Conservation (phyloP, 2,113 vertebrate genomes). For the Dinomys branickii region DNA sequence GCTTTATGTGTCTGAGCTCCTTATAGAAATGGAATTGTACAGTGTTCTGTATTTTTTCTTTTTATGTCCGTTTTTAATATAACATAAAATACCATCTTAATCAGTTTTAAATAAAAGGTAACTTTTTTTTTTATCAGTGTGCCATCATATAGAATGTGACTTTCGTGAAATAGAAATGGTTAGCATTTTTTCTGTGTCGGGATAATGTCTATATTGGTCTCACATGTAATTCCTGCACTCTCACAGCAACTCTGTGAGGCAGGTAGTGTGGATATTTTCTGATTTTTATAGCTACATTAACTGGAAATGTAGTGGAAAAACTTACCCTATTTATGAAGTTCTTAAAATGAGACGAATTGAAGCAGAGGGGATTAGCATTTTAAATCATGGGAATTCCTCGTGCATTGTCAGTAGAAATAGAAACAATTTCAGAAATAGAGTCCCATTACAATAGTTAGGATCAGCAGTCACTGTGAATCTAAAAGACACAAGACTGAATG, state of each 20-base stretch:
- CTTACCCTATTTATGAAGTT: neutral
- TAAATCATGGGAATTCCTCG: slow-evolving; percentile 49
- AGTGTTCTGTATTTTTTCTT: neutral
- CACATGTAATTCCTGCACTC: slow-evolving; percentile 29
- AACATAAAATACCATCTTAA: slow-evolving; percentile 2
- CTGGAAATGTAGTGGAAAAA: slow-evolving; percentile 44
- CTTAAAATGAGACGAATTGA: slow-evolving; percentile 12
- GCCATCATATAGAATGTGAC: slow-evolving; percentile 5
- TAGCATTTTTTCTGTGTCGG: slow-evolving; percentile 39
- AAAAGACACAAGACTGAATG: slow-evolving; percentile 3
- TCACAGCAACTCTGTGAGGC: neutral
- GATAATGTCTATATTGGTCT: slow-evolving; percentile 5
- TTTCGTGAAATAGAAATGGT: slow-evolving; percentile 26
- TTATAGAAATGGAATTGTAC: neutral
- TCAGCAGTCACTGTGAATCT: neutral
- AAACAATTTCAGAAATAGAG: slow-evolving; percentile 32
- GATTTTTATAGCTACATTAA: slow-evolving; percentile 23
- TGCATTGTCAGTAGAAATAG: slow-evolving; percentile 12
- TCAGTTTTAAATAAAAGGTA: slow-evolving; percentile 84
- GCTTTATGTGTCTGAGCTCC: neutral
- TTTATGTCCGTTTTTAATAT: slow-evolving; percentile 11
- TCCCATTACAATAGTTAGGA: neutral
- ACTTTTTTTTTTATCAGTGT: neutral
- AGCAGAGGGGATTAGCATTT: neutral
- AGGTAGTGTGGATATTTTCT: slow-evolving; percentile 14